Base-by-base conservation (phyloP, 1,140 invertebrate genomes). In the Drosophila kohkoa region DNA sequence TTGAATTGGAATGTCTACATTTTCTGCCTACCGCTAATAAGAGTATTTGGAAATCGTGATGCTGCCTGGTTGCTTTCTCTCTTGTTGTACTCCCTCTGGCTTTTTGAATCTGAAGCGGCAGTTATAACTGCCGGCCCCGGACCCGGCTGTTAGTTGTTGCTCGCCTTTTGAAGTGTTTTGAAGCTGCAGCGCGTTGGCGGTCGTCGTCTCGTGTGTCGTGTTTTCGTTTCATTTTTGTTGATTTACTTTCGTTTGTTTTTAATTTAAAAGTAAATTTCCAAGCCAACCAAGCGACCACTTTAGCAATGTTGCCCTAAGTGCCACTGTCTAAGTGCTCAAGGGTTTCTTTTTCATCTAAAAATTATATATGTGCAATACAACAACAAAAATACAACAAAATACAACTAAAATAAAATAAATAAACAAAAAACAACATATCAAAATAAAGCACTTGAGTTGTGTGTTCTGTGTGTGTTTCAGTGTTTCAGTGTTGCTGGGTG, bases 211-310 rank as follows among this genome's bases (percentile, higher is more conserved):
- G 20, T 25, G 60, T 77, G 65, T 79, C 52, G 77, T 68, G 78
- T 75, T 85, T 82, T 79, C 74, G 81, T 88, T 87, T 83, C 66
- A 63, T 88, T 88, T 87, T 88, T 86, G 83, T 88, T 87, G 82
- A 80, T 87, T 88, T 87, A 88, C 82, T 87, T 87, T 88, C 80
- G 85, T 88, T 88, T 88, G 83, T 88, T 88, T 88, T 88, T 88
- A 83, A 88, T 88, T 87, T 88, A 79, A 78, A 68, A 82, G 77
- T 82, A 82, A 82, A 76, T 79, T 74, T 69, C 57, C 49, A 74
- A 74, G 71, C 71, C 71, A 69, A 43, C 71, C 15, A 25, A 25
- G 57, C 2, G 30, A 10, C 35, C 72, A 75, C 72, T 75, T 75
- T 75, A 58, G 65, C 64, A 13, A 28, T 25, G 25, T 7, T 3